Percentiles rank a stretch among this genome's conserved stretches.
Evolutionary conservation across 2,113 vertebrate genomes (phyloP).

Genomic region (Clarias gariepinus): DNA sequence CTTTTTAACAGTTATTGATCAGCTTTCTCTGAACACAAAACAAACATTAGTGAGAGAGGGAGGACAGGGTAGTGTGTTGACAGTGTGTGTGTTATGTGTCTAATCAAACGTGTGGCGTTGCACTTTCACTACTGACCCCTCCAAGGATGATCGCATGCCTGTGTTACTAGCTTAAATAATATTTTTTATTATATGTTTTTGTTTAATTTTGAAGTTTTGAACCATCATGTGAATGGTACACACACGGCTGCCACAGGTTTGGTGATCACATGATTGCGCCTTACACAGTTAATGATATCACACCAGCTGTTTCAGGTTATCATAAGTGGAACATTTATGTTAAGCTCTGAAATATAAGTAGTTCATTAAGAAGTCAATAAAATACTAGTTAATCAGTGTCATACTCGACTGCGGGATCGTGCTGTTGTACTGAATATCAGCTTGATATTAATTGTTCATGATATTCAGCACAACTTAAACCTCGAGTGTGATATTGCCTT

Average conservation of each 20-base stretch:
- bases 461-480: too few relatives aligned
- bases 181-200: too few relatives aligned
- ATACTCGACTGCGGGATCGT: too few relatives aligned
- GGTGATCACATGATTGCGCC: neutral
- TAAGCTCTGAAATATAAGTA: too few relatives aligned
- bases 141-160: neutral
- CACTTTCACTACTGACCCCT: neutral
- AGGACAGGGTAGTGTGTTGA: neutral
- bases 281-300: neutral
- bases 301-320: neutral
- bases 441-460: too few relatives aligned
- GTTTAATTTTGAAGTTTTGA: neutral
- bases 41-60: neutral
- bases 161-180: neutral
- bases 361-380: neutral
- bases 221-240: neutral
- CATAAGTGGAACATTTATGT: neutral
- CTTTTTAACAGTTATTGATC: slow-evolving; percentile 4
- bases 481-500: too few relatives aligned
- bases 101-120: neutral
- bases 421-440: too few relatives aligned
- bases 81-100: neutral
- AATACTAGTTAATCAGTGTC: neutral
- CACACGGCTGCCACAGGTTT: too few relatives aligned
- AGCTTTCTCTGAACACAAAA: neutral